Conservation (phyloP, 2,888 invertebrate species). For the Ellobium chinense region DNA sequence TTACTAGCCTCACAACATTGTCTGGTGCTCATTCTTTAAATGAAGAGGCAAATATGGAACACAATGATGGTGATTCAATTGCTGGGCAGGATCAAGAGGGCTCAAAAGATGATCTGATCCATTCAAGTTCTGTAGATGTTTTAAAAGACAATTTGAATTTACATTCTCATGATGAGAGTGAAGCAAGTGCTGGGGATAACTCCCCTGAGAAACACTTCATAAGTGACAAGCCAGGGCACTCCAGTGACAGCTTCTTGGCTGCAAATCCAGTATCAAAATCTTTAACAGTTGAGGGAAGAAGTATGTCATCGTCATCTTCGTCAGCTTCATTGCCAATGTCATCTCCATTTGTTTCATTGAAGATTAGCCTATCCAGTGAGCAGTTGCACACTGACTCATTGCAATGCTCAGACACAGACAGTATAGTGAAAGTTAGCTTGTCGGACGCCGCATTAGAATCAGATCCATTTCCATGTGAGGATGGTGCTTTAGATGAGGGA, state of each 20-base stretch:
- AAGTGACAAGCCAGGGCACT: no score
- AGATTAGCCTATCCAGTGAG: not conserved
- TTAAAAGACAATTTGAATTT: not conserved
- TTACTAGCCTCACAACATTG: not conserved
- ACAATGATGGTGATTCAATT: not conserved
- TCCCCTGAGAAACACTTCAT: no score
- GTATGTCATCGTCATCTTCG: not conserved
- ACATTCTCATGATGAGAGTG: no score
- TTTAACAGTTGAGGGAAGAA: not conserved
- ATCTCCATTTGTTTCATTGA: not conserved
- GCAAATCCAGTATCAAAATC: not conserved
- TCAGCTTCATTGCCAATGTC: not conserved
- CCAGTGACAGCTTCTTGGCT: not conserved
- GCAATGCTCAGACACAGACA: not conserved
- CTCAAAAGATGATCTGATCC: not conserved
- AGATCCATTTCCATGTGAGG: not conserved
- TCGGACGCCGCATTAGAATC: not conserved
- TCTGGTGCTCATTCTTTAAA: not conserved
- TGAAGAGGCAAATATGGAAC: constrained; percentile 1
- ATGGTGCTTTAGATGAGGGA: not conserved
- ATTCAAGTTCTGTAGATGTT: not conserved
- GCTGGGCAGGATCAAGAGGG: not conserved
- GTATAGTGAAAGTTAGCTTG: not conserved
- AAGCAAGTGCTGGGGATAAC: no score
- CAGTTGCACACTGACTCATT: not conserved